Percentiles rank a stretch among this genome's conserved stretches.
These are phyloP conservation scores for Volucella inflata DNA, from an alignment of 2,888 invertebrate genomes.

Conservation along the genomic window DNA sequence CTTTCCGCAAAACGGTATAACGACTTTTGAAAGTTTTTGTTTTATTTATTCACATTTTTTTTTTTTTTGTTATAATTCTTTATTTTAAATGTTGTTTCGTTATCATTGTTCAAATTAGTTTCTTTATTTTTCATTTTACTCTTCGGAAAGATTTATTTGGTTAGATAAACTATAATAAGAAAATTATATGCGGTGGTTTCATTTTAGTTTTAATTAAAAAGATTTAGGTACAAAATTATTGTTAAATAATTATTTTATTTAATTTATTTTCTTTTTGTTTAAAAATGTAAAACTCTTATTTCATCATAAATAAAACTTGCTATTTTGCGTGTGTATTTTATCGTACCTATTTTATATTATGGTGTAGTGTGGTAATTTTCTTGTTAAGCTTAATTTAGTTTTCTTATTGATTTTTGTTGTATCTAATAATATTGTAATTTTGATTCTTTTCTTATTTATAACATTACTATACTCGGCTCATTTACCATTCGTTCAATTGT, in stretches of 20 bases:
- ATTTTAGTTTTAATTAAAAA: constrained; percentile 62
- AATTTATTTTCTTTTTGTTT: constrained; percentile 5
- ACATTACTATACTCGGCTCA: constrained; percentile 40
- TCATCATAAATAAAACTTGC: constrained; percentile 7
- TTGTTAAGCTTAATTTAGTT: constrained; percentile 38
- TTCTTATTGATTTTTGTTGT: constrained; percentile 39
- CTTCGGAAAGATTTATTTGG: constrained; percentile 49
- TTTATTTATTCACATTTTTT: constrained; percentile 14
- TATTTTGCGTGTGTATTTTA: constrained; percentile 7
- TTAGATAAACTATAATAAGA: constrained; percentile 50
- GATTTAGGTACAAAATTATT: constrained; percentile 56
- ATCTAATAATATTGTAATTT: constrained; percentile 70
- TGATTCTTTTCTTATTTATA: constrained; percentile 55
- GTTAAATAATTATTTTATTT: constrained; percentile 18
- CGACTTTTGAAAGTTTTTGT: constrained; percentile 41
- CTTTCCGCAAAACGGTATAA: constrained; percentile 63
- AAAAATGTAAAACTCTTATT: constrained; percentile 35
- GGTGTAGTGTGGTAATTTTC: constrained; percentile 18
- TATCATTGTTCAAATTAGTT: constrained; percentile 31
- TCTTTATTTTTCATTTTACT: constrained; percentile 19
- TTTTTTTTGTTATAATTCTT: constrained; percentile 28
- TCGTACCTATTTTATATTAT: constrained; percentile 30
- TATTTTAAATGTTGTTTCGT: not conserved
- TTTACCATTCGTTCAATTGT: constrained; percentile 20
- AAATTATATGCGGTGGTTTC: constrained; percentile 70